Base-by-base conservation (phyloP, 2,113 vertebrate species). In the Tympanuchus pallidicinctus region DNA sequence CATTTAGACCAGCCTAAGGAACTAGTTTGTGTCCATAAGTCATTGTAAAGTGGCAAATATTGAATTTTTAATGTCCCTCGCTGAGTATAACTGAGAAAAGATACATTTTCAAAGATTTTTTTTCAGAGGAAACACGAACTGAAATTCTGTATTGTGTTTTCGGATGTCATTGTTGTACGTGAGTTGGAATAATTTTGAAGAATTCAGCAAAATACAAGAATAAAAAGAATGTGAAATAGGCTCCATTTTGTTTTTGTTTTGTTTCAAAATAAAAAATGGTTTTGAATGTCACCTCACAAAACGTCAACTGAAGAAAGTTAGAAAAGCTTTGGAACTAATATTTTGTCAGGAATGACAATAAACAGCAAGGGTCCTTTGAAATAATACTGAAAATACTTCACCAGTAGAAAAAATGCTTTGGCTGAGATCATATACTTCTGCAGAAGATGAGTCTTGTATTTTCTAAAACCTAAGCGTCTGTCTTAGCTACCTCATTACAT, bases 41-140 rank as follows among this genome's bases (percentile, higher is more conserved):
- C 69, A 75, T 61, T 88, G 88, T 83, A 78, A 61, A 83, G 88
- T 94, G 65, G 89, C 82, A 94, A 86, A 90, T 90, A 88, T 5
- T 97, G 88, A 92, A 95, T 95, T 94, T 97, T 97, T 96, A 92
- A 95, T 96, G 76, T 64, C 85, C 85, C 82, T 82, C 10, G 13
- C 76, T 86, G 94, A 90, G 74, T 80, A 59, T 80, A 86, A 67
- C 75, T 72, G 75, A n/a, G 50, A n/a, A 91, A 91, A 91, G 54
- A 85, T 61, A 80, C 17, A 67, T 85, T 95, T 96, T 96, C 69
- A 86, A 57, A 90, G 69, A 54, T 82, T 85, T 60, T 87, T 90
- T 95, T 88, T 91, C 72, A 50, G 85, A 88, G 76, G 82, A 92
- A 88, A 91, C 59, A 43, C 11, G 21, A 88, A 78, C 34, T 54